Evolutionary conservation across 1,140 invertebrate genomes (phyloP), one percentile per base, ranked within the genome.

Genomic region (Drosophila yakuba): DNA sequence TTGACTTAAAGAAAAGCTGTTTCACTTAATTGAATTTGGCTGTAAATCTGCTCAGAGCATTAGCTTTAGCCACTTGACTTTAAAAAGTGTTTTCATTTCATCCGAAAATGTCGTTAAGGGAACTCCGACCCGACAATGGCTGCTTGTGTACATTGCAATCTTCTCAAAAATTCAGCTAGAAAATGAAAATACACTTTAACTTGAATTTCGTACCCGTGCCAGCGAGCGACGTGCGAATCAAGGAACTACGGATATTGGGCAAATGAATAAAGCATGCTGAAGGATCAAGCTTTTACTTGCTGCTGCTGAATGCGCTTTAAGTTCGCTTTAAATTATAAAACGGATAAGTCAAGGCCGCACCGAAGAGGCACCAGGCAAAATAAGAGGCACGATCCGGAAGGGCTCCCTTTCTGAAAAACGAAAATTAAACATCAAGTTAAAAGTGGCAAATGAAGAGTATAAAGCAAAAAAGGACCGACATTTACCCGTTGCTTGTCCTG

Each of bases 401-500:
- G 14, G 17, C 44, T 28, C 63, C 44, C 58, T 20, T 20, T 20
- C 20, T 17, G 20, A 36, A 47, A 48, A 64, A 64, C 60, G 45
- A 66, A 68, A 66, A 66, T 68, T 66, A 68, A 68, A 68, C 64
- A 68, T 68, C 64, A 68, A 66, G 47, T 68, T 66, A 67, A 68
- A 68, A 52, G 64, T 66, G 64, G 64, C 61, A 68, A 68, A 67
- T 68, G 61, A 67, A 41, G 45, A 48, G 57, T 48, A 48, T 47
- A 59, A 59, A 68, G 39, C 36, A 8, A 54, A 64, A 63, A 66
- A 15, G 64, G 64, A 17, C 38, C 20, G 28, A 5, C 57, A 59
- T 59, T 59, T 47, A 32, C 32, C 44, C 57, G 44, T 14, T 23
- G 41, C n/a, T 14, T 39, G 43, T 41, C 36, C 44, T 38, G 36